Conservation (phyloP, 2,797 vertebrate genomes). For the Helicolenus hilgendorfi region DNA sequence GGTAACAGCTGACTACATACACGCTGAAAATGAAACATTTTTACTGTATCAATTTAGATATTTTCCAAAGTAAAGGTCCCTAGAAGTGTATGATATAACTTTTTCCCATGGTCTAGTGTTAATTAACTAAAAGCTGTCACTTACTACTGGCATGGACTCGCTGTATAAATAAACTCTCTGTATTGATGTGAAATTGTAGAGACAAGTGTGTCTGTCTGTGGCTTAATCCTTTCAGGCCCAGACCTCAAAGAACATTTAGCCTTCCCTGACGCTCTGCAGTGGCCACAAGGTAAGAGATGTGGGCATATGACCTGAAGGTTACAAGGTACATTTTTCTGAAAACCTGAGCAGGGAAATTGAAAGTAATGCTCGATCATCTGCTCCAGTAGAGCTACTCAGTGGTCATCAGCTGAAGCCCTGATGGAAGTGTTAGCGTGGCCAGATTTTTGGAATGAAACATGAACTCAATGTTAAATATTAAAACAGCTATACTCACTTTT, state of each 20-base stretch:
- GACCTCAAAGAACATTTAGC: not conserved
- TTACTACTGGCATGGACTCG: not conserved
- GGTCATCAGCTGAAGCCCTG: not conserved
- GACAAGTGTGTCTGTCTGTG: not conserved
- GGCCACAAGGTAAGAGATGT: not conserved
- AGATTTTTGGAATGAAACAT: not conserved
- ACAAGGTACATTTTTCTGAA: not conserved
- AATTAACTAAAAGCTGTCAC: not conserved
- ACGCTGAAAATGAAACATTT: too few species aligned
- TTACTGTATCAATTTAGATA: too few species aligned
- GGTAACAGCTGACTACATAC: too few species aligned
- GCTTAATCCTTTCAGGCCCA: not conserved
- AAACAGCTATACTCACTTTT: not conserved
- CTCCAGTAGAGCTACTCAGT: slow-evolving; percentile 25
- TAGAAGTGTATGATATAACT: too few species aligned
- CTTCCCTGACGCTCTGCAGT: not conserved
- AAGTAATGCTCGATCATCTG: slow-evolving; percentile 35
- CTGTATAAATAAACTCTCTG: slow-evolving; percentile 13
- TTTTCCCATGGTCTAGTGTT: too few species aligned
- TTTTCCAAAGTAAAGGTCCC: too few species aligned
- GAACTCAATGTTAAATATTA: not conserved
- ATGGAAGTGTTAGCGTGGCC: not conserved
- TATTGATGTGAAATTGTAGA: slow-evolving; percentile 13
- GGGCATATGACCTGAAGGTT: not conserved
- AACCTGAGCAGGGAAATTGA: slow-evolving; percentile 17